A percentile compares a stretch with the other conserved stretches of the same genome.
Conservation (phyloP, 2,888 invertebrate genomes). For the Schizotus pectinicornis region DNA sequence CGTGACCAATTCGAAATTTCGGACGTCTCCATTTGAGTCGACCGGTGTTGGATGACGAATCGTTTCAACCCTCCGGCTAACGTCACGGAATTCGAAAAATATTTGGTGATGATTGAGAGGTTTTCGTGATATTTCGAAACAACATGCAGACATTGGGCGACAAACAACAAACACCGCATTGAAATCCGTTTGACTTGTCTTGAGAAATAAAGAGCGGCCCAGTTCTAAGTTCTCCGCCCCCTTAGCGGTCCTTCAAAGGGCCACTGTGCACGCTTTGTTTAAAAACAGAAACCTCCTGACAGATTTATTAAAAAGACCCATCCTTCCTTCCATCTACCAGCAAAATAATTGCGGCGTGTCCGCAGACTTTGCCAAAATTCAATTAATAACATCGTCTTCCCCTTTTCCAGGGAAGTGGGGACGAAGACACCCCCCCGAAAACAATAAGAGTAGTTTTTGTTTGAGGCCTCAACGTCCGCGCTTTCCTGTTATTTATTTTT, state of each 20-base stretch:
- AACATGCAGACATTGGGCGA: constrained; percentile 22
- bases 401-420: no score
- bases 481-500: constrained; percentile 45
- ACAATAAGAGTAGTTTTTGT: no score
- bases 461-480: no score
- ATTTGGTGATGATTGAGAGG: constrained; percentile 39
- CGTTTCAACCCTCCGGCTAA: constrained; percentile 5
- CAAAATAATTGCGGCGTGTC: no score
- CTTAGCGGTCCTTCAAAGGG: constrained; percentile 21
- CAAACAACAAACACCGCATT: constrained; percentile 41
- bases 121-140: constrained; percentile 35
- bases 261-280: constrained; percentile 7
- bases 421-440: no score
- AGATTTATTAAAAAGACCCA: constrained; percentile 9
- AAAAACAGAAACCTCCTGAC: constrained; percentile 12
- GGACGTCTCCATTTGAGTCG: constrained; percentile 14
- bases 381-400: no score
- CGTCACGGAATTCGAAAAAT: constrained; percentile 18
- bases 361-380: no score
- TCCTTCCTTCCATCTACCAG: no score
- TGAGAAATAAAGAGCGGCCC: constrained; percentile 26
- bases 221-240: constrained; percentile 26
- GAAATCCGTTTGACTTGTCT: constrained; percentile 39
- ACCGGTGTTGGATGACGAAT: constrained; percentile 19
- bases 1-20: constrained; percentile 7